Percentiles rank a stretch among this genome's conserved stretches.
phyloP scores from a whole-genome alignment of 2,113 vertebrate genomes.

The Cottus gobio region DNA sequence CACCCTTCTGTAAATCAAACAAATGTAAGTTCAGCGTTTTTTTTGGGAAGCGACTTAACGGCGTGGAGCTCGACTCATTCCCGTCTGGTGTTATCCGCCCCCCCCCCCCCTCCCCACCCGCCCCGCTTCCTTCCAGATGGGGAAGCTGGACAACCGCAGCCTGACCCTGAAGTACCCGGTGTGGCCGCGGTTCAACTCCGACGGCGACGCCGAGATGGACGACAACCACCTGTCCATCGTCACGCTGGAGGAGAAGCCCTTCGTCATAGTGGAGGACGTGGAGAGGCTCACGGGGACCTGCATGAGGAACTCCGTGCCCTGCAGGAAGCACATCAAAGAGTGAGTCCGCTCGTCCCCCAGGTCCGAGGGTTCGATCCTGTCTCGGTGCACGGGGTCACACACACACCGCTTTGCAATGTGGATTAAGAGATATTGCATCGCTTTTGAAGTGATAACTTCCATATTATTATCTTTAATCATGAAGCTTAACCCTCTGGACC shows the following conservation, averaged over 20 bases:
- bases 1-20: background rate
- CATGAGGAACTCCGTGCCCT: slow-evolving; percentile 96
- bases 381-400: too few species aligned
- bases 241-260: slow-evolving; percentile 98
- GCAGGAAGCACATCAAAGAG: slow-evolving; percentile 95
- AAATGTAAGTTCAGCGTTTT: slow-evolving; percentile 3
- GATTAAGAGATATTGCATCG: too few species aligned
- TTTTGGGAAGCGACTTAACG: background rate
- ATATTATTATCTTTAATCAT: background rate
- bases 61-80: background rate
- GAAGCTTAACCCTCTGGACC: too few species aligned
- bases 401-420: background rate
- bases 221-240: slow-evolving; percentile 98
- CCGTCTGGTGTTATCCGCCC: too few species aligned
- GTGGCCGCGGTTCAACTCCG: slow-evolving; percentile 96
- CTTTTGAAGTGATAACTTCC: background rate
- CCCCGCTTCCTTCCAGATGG: slow-evolving; percentile 92
- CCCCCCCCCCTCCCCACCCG: too few species aligned
- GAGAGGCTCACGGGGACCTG: slow-evolving; percentile 95
- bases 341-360: slow-evolving; percentile 78
- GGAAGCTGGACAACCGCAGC: slow-evolving; percentile 94
- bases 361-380: background rate
- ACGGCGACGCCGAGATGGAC: slow-evolving; percentile 90
- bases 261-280: slow-evolving; percentile 97
- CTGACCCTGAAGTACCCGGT: slow-evolving; percentile 94